These are phyloP conservation scores for Glyptemys insculpta DNA, from an alignment of 2,797 vertebrate genomes.

Conservation along the genomic window DNA sequence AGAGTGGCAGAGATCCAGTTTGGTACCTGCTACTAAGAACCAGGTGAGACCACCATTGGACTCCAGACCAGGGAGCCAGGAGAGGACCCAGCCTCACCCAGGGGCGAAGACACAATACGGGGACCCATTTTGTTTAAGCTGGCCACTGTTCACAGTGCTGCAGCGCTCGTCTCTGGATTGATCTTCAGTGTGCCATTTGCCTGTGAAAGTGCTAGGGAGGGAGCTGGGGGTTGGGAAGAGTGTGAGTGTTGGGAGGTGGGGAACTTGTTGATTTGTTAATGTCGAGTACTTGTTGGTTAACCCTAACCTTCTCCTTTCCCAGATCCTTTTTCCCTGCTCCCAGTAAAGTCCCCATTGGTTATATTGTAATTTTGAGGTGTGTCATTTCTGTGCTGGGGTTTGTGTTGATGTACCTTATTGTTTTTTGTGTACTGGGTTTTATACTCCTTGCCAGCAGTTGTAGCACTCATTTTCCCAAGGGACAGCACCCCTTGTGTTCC, in stretches of 20 bases:
- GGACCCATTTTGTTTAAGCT: not conserved
- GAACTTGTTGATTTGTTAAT: not conserved
- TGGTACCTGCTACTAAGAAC: not conserved
- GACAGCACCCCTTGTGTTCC: not conserved
- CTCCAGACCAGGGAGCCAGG: not conserved
- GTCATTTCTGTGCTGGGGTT: not conserved
- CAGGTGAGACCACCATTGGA: not conserved
- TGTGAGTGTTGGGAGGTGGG: not conserved
- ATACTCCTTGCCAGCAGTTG: not conserved
- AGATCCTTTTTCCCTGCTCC: not conserved
- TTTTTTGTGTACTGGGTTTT: not conserved
- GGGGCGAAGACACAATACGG: not conserved
- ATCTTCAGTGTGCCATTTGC: not conserved
- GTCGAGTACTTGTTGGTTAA: not conserved
- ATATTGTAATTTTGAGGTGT: not conserved
- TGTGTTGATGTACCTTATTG: not conserved
- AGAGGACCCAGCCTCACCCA: not conserved
- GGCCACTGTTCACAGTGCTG: not conserved
- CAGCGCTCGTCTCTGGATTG: not conserved
- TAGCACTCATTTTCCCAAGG: not conserved
- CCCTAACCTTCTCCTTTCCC: not conserved
- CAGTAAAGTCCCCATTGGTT: not conserved
- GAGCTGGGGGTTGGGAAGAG: not conserved
- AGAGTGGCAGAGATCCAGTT: not conserved
- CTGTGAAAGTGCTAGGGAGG: no score